Evolutionary conservation across 53 echinoderm and acorn worm species (phyloP), one percentile per base, ranked within the genome.

Genomic region (Zoroaster sp.): DNA sequence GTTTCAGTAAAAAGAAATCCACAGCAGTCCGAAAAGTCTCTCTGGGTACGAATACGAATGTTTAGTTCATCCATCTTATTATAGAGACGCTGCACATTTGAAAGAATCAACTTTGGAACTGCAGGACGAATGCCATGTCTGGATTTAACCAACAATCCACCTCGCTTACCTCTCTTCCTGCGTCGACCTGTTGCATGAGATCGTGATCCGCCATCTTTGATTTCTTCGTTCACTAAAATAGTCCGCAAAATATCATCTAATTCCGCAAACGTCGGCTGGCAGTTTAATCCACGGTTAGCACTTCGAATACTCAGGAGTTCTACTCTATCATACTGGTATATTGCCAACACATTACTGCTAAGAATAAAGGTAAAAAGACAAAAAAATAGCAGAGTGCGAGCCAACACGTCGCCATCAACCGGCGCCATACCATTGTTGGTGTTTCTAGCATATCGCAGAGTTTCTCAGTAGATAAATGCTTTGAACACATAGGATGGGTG

Each of bases 101-200:
- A 49, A 49, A 77, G 49, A 77, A 77, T 77, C 78, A 77, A 32
- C 30, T 35, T 77, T 1, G 80, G 80, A 55, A 80, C 80, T 63
- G 80, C 36, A 35, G 59, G 39, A 23, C 80, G 59, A 35, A 80
- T 20, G 52, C 63, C 36, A 63, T 63, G 39, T 40, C 80, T 59
- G 66, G 80, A 80, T 66, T 63, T 80, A 35, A 80, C 80, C 36
- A 78, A 36, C 35, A 78, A 53, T 59, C 54, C 36, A 63, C 65
- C 81, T 80, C 67, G 40, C 81, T 66, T 80, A 80, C 81, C 81
- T 66, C 81, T 59, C 81, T 76, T 76, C 67, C 65, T 63, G 36
- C 65, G 38, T 80, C 37, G 63, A 37, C 81, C 35, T 76, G 12
- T 78, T 78, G 78, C 21, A 78, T 78, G 53, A 46, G 52, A 52